Base-by-base conservation (phyloP, 2,797 vertebrate genomes). In the Spinus olivaceus region DNA sequence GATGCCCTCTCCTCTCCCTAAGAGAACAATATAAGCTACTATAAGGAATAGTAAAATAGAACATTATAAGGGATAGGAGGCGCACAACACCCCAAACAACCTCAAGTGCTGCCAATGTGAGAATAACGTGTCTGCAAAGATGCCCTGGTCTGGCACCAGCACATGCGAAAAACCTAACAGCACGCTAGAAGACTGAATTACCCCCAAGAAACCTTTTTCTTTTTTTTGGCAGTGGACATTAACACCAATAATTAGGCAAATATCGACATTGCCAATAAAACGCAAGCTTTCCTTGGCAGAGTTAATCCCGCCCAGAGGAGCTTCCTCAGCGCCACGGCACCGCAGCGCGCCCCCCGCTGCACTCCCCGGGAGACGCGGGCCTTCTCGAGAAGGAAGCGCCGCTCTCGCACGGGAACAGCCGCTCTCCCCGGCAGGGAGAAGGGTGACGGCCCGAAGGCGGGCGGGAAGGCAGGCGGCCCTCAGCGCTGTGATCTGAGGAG, bases 331-430 rank as follows among this genome's bases (percentile, higher is more conserved):
- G 21, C 25, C 8, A 13, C 2, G 1, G 10, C 22, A 7, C 20
- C 17, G 10, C 57, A 8, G 7, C 32, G 20, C 24, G 10, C 21
- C 14, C 30, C n/a, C 5, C 63, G 3, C 1, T 0, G 30, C n/a
- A 1, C 8, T 14, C 14, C 16, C 14, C 0, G 50, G 8, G 3
- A 1, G 79, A 3, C 59, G 13, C 14, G 12, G 51, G 24, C 54
- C 72, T 10, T 81, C 23, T 28, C 4, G 44, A 3, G n/a, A 18
- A 30, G 5, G 19, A 7, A 5, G n/a, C 14, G n/a, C 54, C 22
- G 54, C 54, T 56, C n/a, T 13, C 22, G n/a, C 22, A 23, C 22
- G 54, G 32, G 54, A 24, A 24, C 14, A 11, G 54, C 54, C 14
- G 0, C 25, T 10, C 3, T 14, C 10, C 19, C 17, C 10, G 5